Percentiles rank a stretch among this genome's conserved stretches.
phyloP scores from a whole-genome alignment of 2,797 vertebrate genomes.

The Synaphobranchus kaupii region DNA sequence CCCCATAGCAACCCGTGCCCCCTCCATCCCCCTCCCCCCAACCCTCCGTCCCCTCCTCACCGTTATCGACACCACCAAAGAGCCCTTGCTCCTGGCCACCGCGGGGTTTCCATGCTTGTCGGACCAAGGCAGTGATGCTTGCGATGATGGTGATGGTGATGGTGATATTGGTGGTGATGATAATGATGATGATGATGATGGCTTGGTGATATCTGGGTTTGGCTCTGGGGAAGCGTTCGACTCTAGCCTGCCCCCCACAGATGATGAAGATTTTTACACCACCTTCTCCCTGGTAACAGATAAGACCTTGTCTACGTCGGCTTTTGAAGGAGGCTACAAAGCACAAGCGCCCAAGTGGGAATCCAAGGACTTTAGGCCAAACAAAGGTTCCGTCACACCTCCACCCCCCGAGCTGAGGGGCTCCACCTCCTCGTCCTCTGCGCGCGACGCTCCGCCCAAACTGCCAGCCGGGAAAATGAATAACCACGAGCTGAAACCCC shows the following conservation, averaged over 20 bases:
- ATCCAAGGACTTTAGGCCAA: slow-evolving; percentile 90
- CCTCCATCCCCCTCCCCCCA: slow-evolving; percentile 91
- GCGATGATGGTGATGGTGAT: slow-evolving; percentile 80
- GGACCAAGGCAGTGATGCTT: slow-evolving; percentile 96
- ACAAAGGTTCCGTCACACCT: slow-evolving; percentile 84
- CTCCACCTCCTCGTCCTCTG: slow-evolving; percentile 85
- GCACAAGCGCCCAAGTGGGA: slow-evolving; percentile 90
- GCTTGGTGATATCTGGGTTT: slow-evolving; percentile 94
- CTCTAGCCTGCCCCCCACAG: slow-evolving; percentile 92
- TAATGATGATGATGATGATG: slow-evolving; percentile 76
- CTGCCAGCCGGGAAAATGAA: slow-evolving; percentile 94
- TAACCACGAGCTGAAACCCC: slow-evolving; percentile 86
- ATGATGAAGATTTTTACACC: slow-evolving; percentile 97
- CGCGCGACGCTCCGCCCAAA: slow-evolving; percentile 91
- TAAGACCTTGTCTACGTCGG: slow-evolving; percentile 92
- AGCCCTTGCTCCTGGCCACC: slow-evolving; percentile 89
- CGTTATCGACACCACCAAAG: slow-evolving; percentile 92
- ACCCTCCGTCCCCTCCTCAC: slow-evolving; percentile 88
- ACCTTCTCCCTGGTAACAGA: slow-evolving; percentile 96
- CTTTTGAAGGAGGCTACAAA: slow-evolving; percentile 93
- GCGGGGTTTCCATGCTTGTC: slow-evolving; percentile 89
- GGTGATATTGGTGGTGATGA: slow-evolving; percentile 79
- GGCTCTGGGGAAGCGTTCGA: slow-evolving; percentile 93
- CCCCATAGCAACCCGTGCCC: slow-evolving; percentile 94
- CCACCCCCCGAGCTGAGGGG: slow-evolving; percentile 87